These are phyloP conservation scores for Paradoxurus hermaphroditus DNA, from an alignment of 2,113 vertebrate species.

Conservation along the genomic window DNA sequence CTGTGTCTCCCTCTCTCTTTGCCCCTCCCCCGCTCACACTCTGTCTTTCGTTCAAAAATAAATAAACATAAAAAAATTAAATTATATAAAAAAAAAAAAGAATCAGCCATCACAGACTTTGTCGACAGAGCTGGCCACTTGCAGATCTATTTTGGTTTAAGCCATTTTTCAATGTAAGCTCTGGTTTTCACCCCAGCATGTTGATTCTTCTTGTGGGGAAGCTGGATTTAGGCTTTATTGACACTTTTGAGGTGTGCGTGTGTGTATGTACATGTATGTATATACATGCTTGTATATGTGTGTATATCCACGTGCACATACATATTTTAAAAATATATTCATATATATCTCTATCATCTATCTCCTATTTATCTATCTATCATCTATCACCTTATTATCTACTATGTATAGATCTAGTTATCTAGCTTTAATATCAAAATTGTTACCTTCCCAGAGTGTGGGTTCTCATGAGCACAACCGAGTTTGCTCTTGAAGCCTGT, in stretches of 20 bases:
- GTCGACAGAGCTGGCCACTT: not conserved
- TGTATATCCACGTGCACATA: not conserved
- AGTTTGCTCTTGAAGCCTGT: not conserved
- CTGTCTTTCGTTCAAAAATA: no score
- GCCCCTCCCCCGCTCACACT: no score
- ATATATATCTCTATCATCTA: not conserved
- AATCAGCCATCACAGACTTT: not conserved
- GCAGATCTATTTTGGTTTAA: not conserved
- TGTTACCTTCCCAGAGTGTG: not conserved
- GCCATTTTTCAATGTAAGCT: not conserved
- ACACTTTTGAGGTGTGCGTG: not conserved
- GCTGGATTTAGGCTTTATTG: not conserved
- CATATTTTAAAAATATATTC: not conserved
- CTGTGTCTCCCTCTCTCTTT: no score
- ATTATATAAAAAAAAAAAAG: no score
- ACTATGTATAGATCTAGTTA: not conserved
- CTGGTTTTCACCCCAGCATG: not conserved
- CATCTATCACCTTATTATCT: no score
- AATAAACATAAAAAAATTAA: no score
- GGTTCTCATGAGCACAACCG: not conserved
- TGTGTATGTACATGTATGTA: not conserved
- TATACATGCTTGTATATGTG: rapidly evolving
- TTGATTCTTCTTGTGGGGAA: not conserved
- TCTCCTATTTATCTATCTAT: not conserved
- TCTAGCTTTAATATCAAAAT: not conserved